Evolutionary conservation across 2,113 vertebrate genomes (phyloP).

Genomic region (Strigops habroptila): DNA sequence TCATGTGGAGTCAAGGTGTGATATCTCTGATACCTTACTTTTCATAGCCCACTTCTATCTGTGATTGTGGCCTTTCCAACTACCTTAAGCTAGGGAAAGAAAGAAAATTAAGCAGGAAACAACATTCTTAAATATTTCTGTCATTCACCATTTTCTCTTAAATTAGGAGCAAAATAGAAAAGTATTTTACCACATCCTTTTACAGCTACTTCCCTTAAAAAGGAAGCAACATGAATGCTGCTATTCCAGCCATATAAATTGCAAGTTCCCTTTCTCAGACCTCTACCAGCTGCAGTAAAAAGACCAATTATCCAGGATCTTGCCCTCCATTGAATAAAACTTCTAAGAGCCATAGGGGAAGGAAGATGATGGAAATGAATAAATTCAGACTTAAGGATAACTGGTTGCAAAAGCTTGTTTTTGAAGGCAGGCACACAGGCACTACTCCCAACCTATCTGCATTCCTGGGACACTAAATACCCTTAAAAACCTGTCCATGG

Average conservation of each 20-base stretch:
- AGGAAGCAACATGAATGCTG: background rate
- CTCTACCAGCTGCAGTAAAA: background rate
- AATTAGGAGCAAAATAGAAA: background rate
- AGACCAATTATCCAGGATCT: background rate
- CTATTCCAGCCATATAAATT: background rate
- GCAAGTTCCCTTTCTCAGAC: background rate
- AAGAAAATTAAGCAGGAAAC: background rate
- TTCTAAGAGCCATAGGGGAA: background rate
- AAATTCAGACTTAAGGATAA: background rate
- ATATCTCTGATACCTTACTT: background rate
- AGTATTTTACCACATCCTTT: background rate
- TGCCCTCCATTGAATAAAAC: background rate
- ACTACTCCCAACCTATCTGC: background rate
- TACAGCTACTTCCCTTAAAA: background rate
- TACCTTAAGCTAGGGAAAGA: background rate
- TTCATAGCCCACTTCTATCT: background rate
- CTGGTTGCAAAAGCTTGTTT: background rate
- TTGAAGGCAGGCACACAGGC: background rate
- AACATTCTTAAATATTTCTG: background rate
- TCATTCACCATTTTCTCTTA: background rate
- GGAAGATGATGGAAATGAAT: background rate
- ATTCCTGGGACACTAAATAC: background rate
- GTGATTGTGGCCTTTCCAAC: background rate
- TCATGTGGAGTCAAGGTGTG: background rate
- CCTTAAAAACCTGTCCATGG: background rate